Percentiles rank a stretch among this genome's conserved stretches.
These are phyloP conservation scores for Garrulus glandarius DNA, from an alignment of 2,797 vertebrate genomes.

Conservation along the genomic window DNA sequence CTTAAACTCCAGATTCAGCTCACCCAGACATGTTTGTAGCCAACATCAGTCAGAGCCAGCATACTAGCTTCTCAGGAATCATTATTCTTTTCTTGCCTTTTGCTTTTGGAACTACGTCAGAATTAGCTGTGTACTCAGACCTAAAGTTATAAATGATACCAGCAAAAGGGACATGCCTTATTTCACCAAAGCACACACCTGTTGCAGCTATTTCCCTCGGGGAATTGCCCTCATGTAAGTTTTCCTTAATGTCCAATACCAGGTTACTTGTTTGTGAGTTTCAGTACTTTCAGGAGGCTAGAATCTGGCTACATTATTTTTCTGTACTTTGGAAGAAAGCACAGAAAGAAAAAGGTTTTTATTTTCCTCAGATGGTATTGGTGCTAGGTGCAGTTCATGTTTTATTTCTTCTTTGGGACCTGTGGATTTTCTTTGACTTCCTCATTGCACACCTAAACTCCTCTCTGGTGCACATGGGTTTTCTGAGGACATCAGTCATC, in stretches of 20 bases:
- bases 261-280: background rate
- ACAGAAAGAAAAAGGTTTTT: background rate
- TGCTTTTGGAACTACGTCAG: constrained; percentile 48
- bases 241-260: background rate
- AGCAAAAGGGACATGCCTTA: background rate
- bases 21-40: background rate
- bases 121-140: background rate
- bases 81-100: constrained; percentile 12
- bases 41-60: constrained; percentile 2
- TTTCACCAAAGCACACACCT: background rate
- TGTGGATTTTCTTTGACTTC: background rate
- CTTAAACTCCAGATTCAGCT: background rate
- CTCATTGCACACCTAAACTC: background rate
- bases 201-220: background rate
- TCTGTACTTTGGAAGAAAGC: background rate
- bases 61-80: background rate
- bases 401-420: background rate
- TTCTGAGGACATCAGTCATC: background rate
- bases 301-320: background rate
- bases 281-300: background rate
- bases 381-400: background rate
- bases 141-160: background rate
- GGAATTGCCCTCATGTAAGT: background rate
- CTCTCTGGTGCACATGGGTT: background rate
- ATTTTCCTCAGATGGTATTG: background rate